Percentiles rank a stretch among this genome's conserved stretches.
Conservation (phyloP, 2,888 invertebrate species). For the Tachina grossa region DNA sequence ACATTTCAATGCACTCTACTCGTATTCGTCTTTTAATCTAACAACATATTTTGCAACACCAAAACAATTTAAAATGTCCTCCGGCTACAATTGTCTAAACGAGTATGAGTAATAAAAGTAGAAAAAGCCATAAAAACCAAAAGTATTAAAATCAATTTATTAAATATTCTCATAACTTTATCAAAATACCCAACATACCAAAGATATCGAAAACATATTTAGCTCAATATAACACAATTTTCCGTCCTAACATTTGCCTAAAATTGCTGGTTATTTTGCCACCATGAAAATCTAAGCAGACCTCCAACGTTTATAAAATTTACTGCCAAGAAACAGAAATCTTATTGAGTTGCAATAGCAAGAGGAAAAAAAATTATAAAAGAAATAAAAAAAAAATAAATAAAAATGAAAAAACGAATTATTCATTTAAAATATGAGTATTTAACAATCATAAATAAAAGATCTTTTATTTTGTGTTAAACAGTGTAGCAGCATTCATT, state of each 20-base stretch:
- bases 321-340: background rate
- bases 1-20: constrained; percentile 35
- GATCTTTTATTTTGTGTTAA: constrained; percentile 47
- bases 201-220: constrained; percentile 8
- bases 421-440: constrained; percentile 63
- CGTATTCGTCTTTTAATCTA: constrained; percentile 7
- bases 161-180: constrained; percentile 79
- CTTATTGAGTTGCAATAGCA: constrained; percentile 32
- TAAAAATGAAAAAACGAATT: constrained; percentile 9
- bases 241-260: constrained; percentile 33
- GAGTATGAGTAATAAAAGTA: constrained; percentile 26
- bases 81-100: constrained; percentile 58
- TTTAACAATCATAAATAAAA: constrained; percentile 61
- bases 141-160: constrained; percentile 80
- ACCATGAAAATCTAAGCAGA: constrained; percentile 32
- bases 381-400: too few relatives aligned
- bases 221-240: constrained; percentile 1
- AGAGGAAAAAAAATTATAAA: background rate
- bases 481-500: background rate
- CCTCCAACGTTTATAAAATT: constrained; percentile 43
- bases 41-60: constrained; percentile 58
- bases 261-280: constrained; percentile 15
- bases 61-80: constrained; percentile 63
- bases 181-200: constrained; percentile 68
- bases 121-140: constrained; percentile 17